A percentile compares a stretch with the other conserved stretches of the same genome.
phyloP scores from a whole-genome alignment of 2,888 invertebrate species.

The Biston stratarius region DNA sequence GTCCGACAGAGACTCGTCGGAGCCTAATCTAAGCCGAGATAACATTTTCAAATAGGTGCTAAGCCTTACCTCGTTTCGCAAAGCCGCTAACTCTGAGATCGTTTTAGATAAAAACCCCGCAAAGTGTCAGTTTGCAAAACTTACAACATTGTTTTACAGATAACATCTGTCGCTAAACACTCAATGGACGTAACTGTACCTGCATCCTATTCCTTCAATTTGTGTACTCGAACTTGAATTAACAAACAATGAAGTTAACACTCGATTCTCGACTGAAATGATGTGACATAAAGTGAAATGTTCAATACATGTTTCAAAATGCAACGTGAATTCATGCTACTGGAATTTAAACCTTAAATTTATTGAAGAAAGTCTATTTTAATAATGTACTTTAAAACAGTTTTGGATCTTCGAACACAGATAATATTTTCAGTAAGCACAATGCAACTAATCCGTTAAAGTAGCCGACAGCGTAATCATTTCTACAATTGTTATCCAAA shows the following conservation, averaged over 20 bases:
- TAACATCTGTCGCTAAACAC: slow-evolving; percentile 73
- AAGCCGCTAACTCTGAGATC: slow-evolving; percentile 39
- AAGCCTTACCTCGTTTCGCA: slow-evolving; percentile 39
- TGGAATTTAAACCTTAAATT: slow-evolving; percentile 3
- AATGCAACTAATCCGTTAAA: slow-evolving; percentile 81
- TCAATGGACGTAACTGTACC: slow-evolving; percentile 83
- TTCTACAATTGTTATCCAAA: slow-evolving; percentile 73
- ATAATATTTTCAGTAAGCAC: slow-evolving; percentile 58
- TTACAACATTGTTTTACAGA: slow-evolving; percentile 80
- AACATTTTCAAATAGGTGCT: slow-evolving; percentile 57
- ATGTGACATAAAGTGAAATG: slow-evolving; percentile 6
- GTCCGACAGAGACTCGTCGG: slow-evolving; percentile 38
- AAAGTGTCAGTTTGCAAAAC: slow-evolving; percentile 70
- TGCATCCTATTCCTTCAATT: slow-evolving; percentile 68
- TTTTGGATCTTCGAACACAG: slow-evolving; percentile 25
- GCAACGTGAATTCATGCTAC: background rate
- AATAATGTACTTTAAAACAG: background rate
- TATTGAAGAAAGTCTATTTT: background rate
- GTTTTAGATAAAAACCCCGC: slow-evolving; percentile 51
- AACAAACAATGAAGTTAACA: slow-evolving; percentile 36
- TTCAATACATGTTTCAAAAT: background rate
- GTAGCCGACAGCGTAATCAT: slow-evolving; percentile 75
- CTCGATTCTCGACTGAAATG: slow-evolving; percentile 7
- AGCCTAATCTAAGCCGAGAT: slow-evolving; percentile 32
- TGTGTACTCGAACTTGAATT: slow-evolving; percentile 41